These are phyloP conservation scores for Tetranychus piercei DNA, from an alignment of 2,888 invertebrate species.

Conservation along the genomic window DNA sequence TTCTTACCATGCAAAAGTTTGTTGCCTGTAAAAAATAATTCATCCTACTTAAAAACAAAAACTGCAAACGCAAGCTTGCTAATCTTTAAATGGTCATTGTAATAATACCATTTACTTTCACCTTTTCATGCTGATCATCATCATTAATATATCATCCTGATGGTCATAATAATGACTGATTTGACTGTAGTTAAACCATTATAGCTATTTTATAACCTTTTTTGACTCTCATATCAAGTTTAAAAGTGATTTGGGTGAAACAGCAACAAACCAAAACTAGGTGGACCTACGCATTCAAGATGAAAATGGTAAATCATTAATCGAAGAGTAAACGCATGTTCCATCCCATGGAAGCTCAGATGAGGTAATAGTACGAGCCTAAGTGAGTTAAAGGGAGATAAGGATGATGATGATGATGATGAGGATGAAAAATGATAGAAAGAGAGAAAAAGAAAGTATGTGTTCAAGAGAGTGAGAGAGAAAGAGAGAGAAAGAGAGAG, in stretches of 20 bases:
- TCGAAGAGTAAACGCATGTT: not conserved
- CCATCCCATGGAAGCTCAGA: constrained; percentile 1
- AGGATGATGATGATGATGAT: not conserved
- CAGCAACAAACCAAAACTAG: not conserved
- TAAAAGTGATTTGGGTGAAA: not conserved
- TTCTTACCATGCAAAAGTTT: too few relatives aligned
- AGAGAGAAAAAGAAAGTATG: too few relatives aligned
- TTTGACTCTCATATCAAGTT: too few relatives aligned
- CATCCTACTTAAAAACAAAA: not conserved
- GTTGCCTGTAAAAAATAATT: not conserved
- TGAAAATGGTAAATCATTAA: not conserved
- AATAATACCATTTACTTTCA: not conserved
- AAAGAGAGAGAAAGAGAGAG: too few relatives aligned
- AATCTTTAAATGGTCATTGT: not conserved
- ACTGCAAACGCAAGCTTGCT: not conserved
- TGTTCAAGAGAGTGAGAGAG: not conserved
- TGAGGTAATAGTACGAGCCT: not conserved
- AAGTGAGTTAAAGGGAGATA: not conserved
- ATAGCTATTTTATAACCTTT: too few relatives aligned
- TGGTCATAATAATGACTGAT: not conserved
- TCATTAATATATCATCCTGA: not conserved
- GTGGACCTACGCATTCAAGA: constrained; percentile 1
- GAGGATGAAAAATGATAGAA: too few relatives aligned
- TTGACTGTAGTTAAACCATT: too few relatives aligned
- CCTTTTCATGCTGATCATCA: not conserved